These are phyloP conservation scores for Caenorhabditis elegans DNA, from an alignment of 1,140 invertebrate genomes.

Conservation along the genomic window DNA sequence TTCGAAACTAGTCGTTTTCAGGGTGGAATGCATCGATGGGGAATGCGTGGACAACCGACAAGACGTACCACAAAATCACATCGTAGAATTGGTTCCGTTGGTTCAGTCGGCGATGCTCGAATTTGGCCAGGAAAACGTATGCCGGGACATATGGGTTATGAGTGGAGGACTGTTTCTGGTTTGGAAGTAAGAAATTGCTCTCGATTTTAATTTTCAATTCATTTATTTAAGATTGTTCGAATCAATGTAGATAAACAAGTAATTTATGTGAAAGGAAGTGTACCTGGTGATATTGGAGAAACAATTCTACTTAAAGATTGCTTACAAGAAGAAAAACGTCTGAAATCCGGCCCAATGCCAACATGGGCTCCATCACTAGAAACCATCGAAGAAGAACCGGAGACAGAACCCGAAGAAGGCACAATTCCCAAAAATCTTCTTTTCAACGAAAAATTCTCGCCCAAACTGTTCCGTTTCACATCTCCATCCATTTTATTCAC, in stretches of 20 bases:
- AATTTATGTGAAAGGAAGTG: constrained; percentile 62
- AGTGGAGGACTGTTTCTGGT: constrained; percentile 75
- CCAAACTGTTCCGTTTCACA: constrained; percentile 56
- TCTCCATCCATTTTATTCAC: constrained; percentile 59
- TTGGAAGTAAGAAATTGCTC: constrained; percentile 67
- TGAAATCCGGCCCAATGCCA: constrained; percentile 47
- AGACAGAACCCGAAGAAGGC: neutral
- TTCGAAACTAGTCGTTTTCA: no score
- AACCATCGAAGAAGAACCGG: constrained; percentile 44
- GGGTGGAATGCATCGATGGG: constrained; percentile 86
- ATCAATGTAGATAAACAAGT: constrained; percentile 64
- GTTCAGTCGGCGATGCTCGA: constrained; percentile 75
- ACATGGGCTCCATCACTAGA: constrained; percentile 53
- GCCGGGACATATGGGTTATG: constrained; percentile 90
- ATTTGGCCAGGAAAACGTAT: constrained; percentile 93
- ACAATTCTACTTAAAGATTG: constrained; percentile 58
- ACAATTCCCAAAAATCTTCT: constrained; percentile 26
- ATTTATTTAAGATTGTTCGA: constrained; percentile 50
- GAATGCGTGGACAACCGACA: constrained; percentile 86
- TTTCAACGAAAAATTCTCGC: constrained; percentile 51
- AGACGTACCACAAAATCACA: constrained; percentile 92
- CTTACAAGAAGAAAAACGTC: constrained; percentile 42
- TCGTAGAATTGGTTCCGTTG: constrained; percentile 85
- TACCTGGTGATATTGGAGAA: constrained; percentile 60
- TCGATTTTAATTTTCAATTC: neutral